These are phyloP conservation scores for Agrochola litura DNA, from an alignment of 2,888 invertebrate genomes.

Conservation along the genomic window DNA sequence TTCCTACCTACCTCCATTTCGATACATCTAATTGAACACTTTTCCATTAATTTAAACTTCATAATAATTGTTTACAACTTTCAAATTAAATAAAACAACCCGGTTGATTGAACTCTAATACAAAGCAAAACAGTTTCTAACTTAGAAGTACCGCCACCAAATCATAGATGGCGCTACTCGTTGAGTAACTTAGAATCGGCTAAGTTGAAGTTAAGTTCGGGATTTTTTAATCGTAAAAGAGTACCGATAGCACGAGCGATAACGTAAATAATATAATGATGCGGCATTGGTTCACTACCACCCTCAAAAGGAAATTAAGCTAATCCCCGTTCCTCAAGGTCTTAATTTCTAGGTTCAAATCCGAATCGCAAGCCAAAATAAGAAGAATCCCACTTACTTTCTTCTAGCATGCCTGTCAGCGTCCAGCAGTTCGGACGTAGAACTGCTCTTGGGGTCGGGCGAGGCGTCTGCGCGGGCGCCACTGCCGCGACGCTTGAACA, in stretches of 20 bases:
- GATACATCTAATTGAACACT: not conserved
- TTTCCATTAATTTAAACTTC: not conserved
- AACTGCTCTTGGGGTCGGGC: slow-evolving; percentile 91
- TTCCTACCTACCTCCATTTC: not conserved
- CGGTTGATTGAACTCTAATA: slow-evolving; percentile 27
- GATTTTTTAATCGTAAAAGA: no score
- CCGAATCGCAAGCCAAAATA: no score
- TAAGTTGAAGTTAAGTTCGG: not conserved
- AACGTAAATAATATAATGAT: no score
- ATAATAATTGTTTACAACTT: not conserved
- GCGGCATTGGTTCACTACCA: no score
- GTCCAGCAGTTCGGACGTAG: slow-evolving; percentile 93
- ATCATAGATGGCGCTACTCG: slow-evolving; percentile 60
- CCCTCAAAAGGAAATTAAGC: no score
- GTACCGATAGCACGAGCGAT: no score
- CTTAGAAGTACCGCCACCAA: slow-evolving; percentile 10
- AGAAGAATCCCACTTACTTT: slow-evolving; percentile 84
- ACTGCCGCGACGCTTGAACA: slow-evolving; percentile 91
- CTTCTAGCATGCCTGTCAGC: slow-evolving; percentile 90
- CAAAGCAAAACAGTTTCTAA: slow-evolving; percentile 4
- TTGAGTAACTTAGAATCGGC: not conserved
- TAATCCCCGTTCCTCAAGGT: no score
- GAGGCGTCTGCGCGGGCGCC: slow-evolving; percentile 85
- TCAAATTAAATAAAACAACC: not conserved
- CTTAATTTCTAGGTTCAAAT: no score